phyloP scores from a whole-genome alignment of 2,888 invertebrate species.

The Embidobia sp. region DNA sequence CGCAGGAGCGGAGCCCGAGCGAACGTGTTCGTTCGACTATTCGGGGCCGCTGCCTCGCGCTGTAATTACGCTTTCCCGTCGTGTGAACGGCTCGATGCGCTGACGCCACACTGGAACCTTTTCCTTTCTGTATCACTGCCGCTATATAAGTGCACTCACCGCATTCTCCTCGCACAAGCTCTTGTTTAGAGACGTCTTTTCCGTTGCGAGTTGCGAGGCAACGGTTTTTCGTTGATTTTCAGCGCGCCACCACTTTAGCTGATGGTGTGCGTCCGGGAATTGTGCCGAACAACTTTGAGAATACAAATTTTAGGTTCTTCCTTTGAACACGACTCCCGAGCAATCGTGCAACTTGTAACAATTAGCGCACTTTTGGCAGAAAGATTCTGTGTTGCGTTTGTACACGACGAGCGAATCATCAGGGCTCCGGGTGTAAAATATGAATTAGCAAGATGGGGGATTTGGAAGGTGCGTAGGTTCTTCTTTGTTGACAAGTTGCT shows the following conservation, averaged over 20 bases:
- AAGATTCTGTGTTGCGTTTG: neutral
- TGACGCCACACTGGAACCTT: slow-evolving; percentile 53
- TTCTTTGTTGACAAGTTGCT: no score
- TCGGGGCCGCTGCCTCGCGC: slow-evolving; percentile 66
- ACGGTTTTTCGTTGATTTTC: slow-evolving; percentile 43
- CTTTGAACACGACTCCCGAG: neutral
- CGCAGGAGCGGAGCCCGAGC: slow-evolving; percentile 31
- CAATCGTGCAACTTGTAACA: slow-evolving; percentile 16
- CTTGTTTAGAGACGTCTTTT: slow-evolving; percentile 59
- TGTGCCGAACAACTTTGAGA: slow-evolving; percentile 11
- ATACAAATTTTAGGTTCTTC: slow-evolving; percentile 5
- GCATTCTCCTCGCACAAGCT: slow-evolving; percentile 38
- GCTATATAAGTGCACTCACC: slow-evolving; percentile 46
- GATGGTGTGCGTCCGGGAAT: slow-evolving; percentile 1
- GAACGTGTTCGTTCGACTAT: slow-evolving; percentile 70
- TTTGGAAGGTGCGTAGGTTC: no score
- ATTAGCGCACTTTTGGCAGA: slow-evolving; percentile 5
- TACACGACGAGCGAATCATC: no score
- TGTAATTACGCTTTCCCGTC: slow-evolving; percentile 74
- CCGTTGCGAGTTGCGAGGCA: slow-evolving; percentile 25
- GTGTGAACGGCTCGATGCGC: slow-evolving; percentile 62
- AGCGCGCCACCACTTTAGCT: slow-evolving; percentile 19
- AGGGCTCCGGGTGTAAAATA: no score
- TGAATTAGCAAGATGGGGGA: no score
- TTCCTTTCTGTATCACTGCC: slow-evolving; percentile 53